These are phyloP conservation scores for Heterocephalus glaber DNA, from an alignment of 2,113 vertebrate genomes.

Conservation along the genomic window DNA sequence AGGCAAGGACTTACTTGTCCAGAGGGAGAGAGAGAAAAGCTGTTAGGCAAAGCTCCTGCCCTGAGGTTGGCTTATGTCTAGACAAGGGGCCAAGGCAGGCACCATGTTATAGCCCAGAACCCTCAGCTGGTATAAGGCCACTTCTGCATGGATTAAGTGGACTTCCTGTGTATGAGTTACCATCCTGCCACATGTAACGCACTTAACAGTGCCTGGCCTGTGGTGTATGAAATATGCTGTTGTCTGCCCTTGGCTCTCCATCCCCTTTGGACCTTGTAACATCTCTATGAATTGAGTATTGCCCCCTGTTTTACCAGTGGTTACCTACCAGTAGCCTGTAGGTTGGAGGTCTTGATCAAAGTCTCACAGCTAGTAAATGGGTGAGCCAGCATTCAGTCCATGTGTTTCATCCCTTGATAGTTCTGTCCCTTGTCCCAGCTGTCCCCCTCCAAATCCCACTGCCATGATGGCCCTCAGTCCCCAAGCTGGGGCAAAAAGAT, in stretches of 20 bases:
- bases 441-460: neutral
- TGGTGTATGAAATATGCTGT: accelerated
- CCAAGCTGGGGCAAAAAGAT: neutral
- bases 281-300: neutral
- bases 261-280: neutral
- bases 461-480: neutral
- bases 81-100: neutral
- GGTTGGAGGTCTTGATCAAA: neutral
- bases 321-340: neutral
- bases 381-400: neutral
- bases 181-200: too few relatives aligned
- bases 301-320: neutral
- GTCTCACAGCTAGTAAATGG: neutral
- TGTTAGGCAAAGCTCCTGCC: neutral
- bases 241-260: neutral
- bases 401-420: neutral
- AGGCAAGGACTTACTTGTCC: neutral
- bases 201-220: neutral
- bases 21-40: neutral
- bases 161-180: neutral
- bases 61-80: neutral
- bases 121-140: accelerated
- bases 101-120: accelerated
- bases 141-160: accelerated
- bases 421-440: neutral